Evolutionary conservation across 2,113 vertebrate species (phyloP), one percentile per base, ranked within the genome.

Genomic region (Mus spicilegus): DNA sequence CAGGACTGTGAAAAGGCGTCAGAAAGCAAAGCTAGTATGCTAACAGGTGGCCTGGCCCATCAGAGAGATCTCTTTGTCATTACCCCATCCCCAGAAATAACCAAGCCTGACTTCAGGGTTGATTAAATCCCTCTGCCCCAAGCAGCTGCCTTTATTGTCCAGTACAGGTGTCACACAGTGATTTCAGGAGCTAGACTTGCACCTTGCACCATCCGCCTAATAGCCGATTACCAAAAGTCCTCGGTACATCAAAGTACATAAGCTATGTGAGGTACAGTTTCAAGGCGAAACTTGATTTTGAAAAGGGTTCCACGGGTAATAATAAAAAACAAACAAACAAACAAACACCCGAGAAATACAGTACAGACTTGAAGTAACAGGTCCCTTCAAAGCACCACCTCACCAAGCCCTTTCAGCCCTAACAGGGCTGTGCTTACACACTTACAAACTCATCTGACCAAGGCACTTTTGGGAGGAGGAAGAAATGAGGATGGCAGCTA

Each of bases 51-150:
- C 0, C 5, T 9, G 19, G 46, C 16, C 56, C n/a, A 26, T 70
- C 89, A 36, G 22, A 11, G 58, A 39, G 0, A 92, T 36, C 85
- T 80, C 63, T 39, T 49, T 19, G 72, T 49, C 56, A 65, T 80
- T 54, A 42, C 46, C 85, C 89, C 26, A 95, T 46, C 51, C 76
- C 93, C 42, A 95, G 70, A 95, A 22, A 85, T 12, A 76, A 82
- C 20, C 85, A 78, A 90, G 92, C 12, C 39, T 67, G 65, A 33
- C 5, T 56, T 11, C 0, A 42, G 39, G 19, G 73, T 14, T 87
- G 73, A 84, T 82, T 54, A 76, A 87, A 22, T 63, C 22, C 11
- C n/a, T 69, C 7, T 1, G 8, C 33, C 16, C 39, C 58, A 92
- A 26, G 42, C 1, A 65, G 24, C 63, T 10, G 46, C 30, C 80